Evolutionary conservation across 2,888 invertebrate genomes (phyloP).

Genomic region (Ichneumon xanthorius): DNA sequence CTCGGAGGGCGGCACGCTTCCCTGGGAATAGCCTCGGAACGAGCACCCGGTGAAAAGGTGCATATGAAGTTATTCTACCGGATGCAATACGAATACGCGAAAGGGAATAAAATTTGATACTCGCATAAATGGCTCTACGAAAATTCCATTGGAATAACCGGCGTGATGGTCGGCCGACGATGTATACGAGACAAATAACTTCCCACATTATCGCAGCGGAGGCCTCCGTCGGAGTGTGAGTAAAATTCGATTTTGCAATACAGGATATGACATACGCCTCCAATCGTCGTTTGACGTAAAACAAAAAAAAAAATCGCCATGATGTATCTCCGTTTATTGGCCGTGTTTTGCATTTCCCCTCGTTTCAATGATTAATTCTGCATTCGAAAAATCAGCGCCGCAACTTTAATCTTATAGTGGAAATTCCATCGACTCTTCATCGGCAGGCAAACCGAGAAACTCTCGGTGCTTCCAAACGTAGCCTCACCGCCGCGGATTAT

Average conservation of each 20-base stretch:
- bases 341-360: neutral
- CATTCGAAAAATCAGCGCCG: neutral
- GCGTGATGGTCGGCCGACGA: neutral
- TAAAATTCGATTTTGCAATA: neutral
- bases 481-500: neutral
- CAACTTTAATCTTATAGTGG: constrained; percentile 23
- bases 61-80: constrained; percentile 1
- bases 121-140: constrained; percentile 22
- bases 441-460: neutral
- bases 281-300: too few relatives aligned
- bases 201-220: neutral
- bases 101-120: constrained; percentile 51
- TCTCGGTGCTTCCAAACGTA: constrained; percentile 14
- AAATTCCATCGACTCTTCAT: neutral
- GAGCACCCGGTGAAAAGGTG: neutral
- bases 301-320: neutral
- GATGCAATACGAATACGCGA: neutral
- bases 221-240: neutral
- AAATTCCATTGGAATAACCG: constrained; percentile 14
- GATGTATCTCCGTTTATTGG: neutral
- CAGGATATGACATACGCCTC: neutral
- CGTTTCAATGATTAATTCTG: neutral
- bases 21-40: neutral
- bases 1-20: neutral
- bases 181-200: neutral